Percentiles rank a stretch among this genome's conserved stretches.
phyloP scores from a whole-genome alignment of 2,888 invertebrate genomes.

The Acrobeloides nanus region DNA sequence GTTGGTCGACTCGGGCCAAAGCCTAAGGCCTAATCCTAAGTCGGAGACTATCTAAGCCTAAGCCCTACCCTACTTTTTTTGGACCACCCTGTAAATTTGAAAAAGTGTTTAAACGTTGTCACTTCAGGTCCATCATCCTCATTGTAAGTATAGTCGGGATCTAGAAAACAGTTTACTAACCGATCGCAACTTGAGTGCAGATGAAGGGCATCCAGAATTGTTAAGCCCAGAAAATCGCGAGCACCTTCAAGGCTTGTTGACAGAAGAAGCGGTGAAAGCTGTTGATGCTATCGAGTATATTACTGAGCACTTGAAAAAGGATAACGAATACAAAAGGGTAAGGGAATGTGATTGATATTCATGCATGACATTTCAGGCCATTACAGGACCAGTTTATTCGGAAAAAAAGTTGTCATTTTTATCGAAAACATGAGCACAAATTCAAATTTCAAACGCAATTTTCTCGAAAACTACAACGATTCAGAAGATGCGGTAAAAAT shows the following conservation, averaged over 20 bases:
- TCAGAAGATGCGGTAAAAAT: too few relatives aligned
- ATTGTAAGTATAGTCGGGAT: not conserved
- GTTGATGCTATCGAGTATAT: conserved; percentile 52
- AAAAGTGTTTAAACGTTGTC: not conserved
- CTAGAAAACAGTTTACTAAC: not conserved
- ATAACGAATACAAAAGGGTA: conserved; percentile 44
- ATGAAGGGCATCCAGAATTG: not conserved
- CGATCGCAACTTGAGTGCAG: too few relatives aligned
- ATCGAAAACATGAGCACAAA: too few relatives aligned
- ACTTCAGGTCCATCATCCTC: conserved; percentile 8
- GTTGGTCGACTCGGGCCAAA: too few relatives aligned
- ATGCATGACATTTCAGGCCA: not conserved
- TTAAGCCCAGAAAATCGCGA: conserved; percentile 7
- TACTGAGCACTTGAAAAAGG: conserved; percentile 45
- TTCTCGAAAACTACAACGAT: too few relatives aligned
- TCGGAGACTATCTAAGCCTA: too few relatives aligned
- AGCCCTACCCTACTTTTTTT: not conserved
- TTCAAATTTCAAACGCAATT: too few relatives aligned
- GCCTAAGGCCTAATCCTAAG: too few relatives aligned
- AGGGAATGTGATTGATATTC: conserved; percentile 6
- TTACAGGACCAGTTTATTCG: not conserved
- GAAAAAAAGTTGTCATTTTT: too few relatives aligned
- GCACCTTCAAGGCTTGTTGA: conserved; percentile 29
- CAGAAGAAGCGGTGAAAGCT: conserved; percentile 43
- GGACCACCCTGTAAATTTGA: not conserved